Base-by-base conservation (phyloP, 2,797 vertebrate species). In the Spondyliosoma cantharus region DNA sequence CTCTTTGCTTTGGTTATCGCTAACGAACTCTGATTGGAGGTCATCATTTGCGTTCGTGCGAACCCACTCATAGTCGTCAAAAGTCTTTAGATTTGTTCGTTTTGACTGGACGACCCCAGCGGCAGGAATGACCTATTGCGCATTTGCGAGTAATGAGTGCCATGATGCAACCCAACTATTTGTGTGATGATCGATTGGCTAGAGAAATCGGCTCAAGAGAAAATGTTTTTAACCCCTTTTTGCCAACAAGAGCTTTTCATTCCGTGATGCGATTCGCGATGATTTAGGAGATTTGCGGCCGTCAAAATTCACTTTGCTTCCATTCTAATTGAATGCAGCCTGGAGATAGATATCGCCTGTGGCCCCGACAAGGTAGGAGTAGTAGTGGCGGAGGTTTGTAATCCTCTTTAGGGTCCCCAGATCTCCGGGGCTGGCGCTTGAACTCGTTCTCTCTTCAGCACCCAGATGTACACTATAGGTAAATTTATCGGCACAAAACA, bases 401-500 rank as follows among this genome's bases (percentile, higher is more conserved):
- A 87, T 87, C 69, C 69, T 73, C 71, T 81, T 84, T 74, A 64
- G 80, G 76, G 74, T 80, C 60, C 68, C 58, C n/a, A 52, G 63
- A 84, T 87, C 78, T 85, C 65, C 49, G 0, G 45, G 63, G 59
- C 62, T 69, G 74, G 69, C 62, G 60, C 68, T 32, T 32, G 19
- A 78, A 74, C 67, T 71, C 72, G 37, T 74, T 77, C 37, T 60
- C 70, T 74, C 60, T 46, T 52, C 74, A 73, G 78, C 74, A 67
- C 53, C 60, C 49, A 68, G 67, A 87, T 82, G 86, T 82, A 84
- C 65, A 77, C 76, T 50, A 46, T 37, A 54, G 81, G 78, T 87
- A 77, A 49, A 87, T 90, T 90, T 93, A 91, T 93, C 90, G 84
- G 69, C 63, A 50, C 72, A 68, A 83, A 93, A 85, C 89, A 89